Evolutionary conservation across 2,797 vertebrate genomes (phyloP), one percentile per base, ranked within the genome.

Genomic region (Xenopus petersii): DNA sequence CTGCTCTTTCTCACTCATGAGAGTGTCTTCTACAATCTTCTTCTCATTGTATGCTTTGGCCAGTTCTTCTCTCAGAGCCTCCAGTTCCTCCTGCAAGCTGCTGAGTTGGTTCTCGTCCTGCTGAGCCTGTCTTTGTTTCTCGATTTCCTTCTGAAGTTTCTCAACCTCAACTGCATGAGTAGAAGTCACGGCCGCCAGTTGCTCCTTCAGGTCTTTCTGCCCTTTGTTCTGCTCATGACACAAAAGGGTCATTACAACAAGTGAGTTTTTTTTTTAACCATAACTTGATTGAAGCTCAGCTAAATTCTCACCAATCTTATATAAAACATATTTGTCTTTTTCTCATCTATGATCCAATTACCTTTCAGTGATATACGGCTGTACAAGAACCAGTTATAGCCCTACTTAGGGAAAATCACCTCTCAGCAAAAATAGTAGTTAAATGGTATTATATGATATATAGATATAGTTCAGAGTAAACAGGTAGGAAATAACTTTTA

Each of bases 111-210:
- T 86, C 0, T 88, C 88, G 0, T 74, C 84, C 12, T 83, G 87
- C 12, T 13, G 89, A 81, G 12, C 85, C 76, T 86, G 91, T 61
- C 87, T 90, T 24, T 89, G 73, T 12, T 75, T 81, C 8, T 91
- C 82, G 86, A 99, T 88, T 81, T 95, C 89, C 82, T 92, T 94
- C 84, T 93, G 94, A 83, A 98, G 88, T 80, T 90, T 95, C 73
- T 74, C 87, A 10, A 98, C 83, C 86, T 98, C 95, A 0, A 83
- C 79, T 12, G 85, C 79, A 73, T 94, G 85, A 0, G 61, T n/a
- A 7, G 72, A 36, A 0, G 90, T 89, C 4, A 81, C 74, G 0
- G n/a, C 0, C 0, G 81, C 78, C 67, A 99, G 85, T 82, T 96
- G 94, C 81, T 95, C 94, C 0, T 85, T 93, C 81, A 97, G 89